phyloP scores from a whole-genome alignment of 2,888 invertebrate species.

The Acanthosepion lycidas region DNA sequence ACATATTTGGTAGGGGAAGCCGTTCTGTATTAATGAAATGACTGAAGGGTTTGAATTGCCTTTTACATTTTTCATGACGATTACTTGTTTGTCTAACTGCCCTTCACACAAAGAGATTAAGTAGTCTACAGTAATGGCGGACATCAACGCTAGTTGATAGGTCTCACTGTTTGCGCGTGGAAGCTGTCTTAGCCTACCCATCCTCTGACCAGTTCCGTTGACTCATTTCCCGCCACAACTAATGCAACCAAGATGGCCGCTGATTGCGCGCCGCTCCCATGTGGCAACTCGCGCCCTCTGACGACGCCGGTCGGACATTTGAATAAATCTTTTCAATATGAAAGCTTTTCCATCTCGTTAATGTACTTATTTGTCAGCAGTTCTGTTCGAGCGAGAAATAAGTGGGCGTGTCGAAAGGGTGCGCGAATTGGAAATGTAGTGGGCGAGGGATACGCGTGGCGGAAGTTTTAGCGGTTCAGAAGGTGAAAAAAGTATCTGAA shows the following conservation, averaged over 20 bases:
- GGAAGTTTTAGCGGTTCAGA: background rate
- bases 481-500: background rate
- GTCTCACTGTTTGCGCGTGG: background rate
- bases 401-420: background rate
- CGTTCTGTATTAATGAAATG: background rate
- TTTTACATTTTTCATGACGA: background rate
- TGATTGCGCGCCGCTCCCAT: too few species aligned
- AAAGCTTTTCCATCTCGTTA: slow-evolving; percentile 7
- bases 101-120: background rate
- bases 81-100: background rate
- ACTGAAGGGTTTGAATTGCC: background rate
- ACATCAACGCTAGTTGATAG: background rate
- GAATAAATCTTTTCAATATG: slow-evolving; percentile 33
- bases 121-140: background rate
- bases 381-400: background rate
- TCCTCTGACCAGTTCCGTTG: background rate
- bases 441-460: too few species aligned
- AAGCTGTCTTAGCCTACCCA: background rate
- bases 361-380: background rate
- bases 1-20: background rate
- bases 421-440: background rate
- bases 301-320: background rate
- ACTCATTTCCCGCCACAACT: background rate
- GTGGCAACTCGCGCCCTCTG: background rate
- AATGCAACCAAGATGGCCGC: background rate